Evolutionary conservation across 1,140 invertebrate genomes (phyloP), one percentile per base, ranked within the genome.

Genomic region (Heliconius himera): DNA sequence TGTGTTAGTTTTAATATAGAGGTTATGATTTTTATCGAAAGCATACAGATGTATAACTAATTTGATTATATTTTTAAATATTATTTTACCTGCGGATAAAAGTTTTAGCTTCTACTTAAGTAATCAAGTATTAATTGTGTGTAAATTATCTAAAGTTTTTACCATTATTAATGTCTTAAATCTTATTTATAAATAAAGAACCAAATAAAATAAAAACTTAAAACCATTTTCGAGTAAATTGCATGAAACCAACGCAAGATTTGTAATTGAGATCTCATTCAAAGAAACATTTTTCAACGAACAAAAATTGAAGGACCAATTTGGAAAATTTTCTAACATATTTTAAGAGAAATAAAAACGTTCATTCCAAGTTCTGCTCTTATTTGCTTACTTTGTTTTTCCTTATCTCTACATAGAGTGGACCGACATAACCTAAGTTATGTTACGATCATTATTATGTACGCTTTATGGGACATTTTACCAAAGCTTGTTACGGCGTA

Each of bases 371-470:
- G 22, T 66, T 66, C 11, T 60, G 22, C 60, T 56, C 54, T 56
- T 66, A 66, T 66, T 66, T 76, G 38, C 75, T 77, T 86, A 86
- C 83, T 84, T 84, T 86, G 87, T 87, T 81, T 46, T 81, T 74
- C 79, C 75, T 66, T 66, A 66, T 66, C 60, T 66, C 26, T 66
- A 66, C 26, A 66, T 66, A 66, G 60, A 66, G 60, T 29, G 60
- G 60, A 66, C 60, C 70, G 36, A 41, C 29, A 72, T 41, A 72
- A 72, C 70, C 81, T 78, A 78, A 70, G 81, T 74, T 51, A 76
- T 78, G 83, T 84, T 87, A 83, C 73, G 78, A 82, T 81, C 81
- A 82, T 84, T 82, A 81, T 82, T 83, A 82, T 79, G 79, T 81
- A 73, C 74, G 78, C 79, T 83, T 81, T 84, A 82, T 82, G 83